Evolutionary conservation across 2,797 vertebrate species (phyloP).

Genomic region (Bovichtus variegatus): DNA sequence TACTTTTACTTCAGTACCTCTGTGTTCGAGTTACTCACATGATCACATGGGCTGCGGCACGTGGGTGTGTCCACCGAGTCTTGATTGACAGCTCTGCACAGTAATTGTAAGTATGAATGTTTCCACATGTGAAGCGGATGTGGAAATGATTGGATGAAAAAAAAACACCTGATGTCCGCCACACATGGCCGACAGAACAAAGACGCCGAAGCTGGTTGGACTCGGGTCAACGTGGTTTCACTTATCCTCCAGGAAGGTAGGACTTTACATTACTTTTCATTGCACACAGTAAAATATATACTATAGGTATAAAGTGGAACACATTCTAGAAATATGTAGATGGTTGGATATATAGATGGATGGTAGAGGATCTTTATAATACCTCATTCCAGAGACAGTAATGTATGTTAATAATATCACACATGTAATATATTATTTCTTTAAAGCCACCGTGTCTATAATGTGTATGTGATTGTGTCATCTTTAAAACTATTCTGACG

Average conservation of each 20-base stretch:
- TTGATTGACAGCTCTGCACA: slow-evolving; percentile 51
- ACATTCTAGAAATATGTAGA: neutral
- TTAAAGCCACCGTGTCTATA: neutral
- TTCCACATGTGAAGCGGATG: slow-evolving; percentile 69
- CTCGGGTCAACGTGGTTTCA: slow-evolving; percentile 38
- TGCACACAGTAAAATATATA: slow-evolving; percentile 29
- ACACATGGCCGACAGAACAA: slow-evolving; percentile 32
- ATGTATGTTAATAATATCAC: too few species aligned
- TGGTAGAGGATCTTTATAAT: too few species aligned
- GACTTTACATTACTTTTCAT: slow-evolving; percentile 26
- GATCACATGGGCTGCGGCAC: slow-evolving; percentile 20
- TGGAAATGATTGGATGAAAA: slow-evolving; percentile 48
- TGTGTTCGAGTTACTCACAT: slow-evolving; percentile 4
- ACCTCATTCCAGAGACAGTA: too few species aligned
- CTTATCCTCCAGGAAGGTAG: slow-evolving; percentile 30
- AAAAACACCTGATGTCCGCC: slow-evolving; percentile 48
- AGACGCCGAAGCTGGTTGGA: slow-evolving; percentile 23
- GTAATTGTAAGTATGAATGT: slow-evolving; percentile 58
- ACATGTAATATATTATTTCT: neutral
- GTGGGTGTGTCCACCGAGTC: neutral
- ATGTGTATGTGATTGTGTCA: neutral
- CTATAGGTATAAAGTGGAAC: neutral
- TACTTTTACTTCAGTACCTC: neutral
- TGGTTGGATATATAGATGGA: neutral
- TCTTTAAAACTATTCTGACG: neutral